These are phyloP conservation scores for Pampus argenteus DNA, from an alignment of 2,797 vertebrate genomes.

Conservation along the genomic window DNA sequence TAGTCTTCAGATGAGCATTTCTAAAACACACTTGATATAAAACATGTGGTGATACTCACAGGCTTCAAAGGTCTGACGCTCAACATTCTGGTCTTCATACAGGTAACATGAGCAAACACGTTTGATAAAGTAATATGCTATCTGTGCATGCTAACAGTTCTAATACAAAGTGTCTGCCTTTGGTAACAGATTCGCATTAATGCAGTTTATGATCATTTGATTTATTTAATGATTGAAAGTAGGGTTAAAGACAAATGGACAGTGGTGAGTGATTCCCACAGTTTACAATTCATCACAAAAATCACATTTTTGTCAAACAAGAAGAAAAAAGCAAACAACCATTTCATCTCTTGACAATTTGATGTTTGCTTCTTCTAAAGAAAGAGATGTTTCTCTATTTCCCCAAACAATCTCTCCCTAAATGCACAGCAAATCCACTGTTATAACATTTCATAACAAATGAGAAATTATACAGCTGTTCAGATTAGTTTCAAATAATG, in stretches of 20 bases:
- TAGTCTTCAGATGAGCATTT: neutral
- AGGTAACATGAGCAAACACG: constrained; percentile 41
- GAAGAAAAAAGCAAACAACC: constrained; percentile 68
- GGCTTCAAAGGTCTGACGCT: constrained; percentile 37
- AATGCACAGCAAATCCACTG: constrained; percentile 42
- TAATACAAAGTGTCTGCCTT: constrained; percentile 29
- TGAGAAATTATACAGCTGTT: constrained; percentile 45
- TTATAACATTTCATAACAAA: constrained; percentile 55
- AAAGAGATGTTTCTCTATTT: constrained; percentile 85
- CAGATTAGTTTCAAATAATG: constrained; percentile 46
- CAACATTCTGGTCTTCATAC: constrained; percentile 43
- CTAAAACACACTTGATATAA: constrained; percentile 15
- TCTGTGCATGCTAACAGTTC: constrained; percentile 22
- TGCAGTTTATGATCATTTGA: constrained; percentile 80
- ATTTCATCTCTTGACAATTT: constrained; percentile 75
- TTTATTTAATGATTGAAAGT: constrained; percentile 87
- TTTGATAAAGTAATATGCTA: constrained; percentile 20
- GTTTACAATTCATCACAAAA: constrained; percentile 70
- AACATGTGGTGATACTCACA: constrained; percentile 60
- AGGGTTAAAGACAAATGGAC: constrained; percentile 75
- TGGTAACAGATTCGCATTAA: constrained; percentile 69
- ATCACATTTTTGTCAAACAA: constrained; percentile 57
- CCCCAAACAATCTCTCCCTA: constrained; percentile 79
- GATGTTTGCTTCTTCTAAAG: constrained; percentile 44
- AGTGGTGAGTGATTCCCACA: constrained; percentile 64